Evolutionary conservation across 2,797 vertebrate species (phyloP).

Genomic region (Semotilus atromaculatus): DNA sequence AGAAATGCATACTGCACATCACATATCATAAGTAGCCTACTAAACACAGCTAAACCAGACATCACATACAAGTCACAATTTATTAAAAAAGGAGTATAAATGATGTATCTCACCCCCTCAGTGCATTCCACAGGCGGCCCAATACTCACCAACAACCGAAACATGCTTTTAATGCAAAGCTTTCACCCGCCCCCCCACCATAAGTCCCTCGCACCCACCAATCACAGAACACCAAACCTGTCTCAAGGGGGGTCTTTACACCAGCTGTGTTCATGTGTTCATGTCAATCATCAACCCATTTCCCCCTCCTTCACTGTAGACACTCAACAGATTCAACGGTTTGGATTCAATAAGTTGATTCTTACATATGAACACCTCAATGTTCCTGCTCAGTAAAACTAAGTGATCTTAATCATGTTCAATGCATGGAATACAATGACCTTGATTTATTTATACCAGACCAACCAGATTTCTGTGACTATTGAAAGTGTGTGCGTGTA

Average conservation of each 20-base stretch:
- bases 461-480: not conserved
- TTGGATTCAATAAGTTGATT: not conserved
- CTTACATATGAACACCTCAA: not conserved
- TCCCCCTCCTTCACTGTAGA: constrained; percentile 32
- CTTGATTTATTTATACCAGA: not conserved
- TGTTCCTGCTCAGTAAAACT: not conserved
- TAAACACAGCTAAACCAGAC: not conserved
- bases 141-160: constrained; percentile 71
- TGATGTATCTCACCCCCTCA: constrained; percentile 73
- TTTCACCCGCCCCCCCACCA: constrained; percentile 70
- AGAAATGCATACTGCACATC: not conserved
- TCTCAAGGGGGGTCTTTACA: constrained; percentile 52
- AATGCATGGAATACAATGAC: not conserved
- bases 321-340: not conserved
- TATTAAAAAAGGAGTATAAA: constrained; percentile 41
- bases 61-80: not conserved
- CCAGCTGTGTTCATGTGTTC: constrained; percentile 77
- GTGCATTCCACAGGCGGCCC: constrained; percentile 65
- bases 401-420: not conserved
- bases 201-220: constrained; percentile 70
- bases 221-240: constrained; percentile 66
- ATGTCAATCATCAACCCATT: constrained; percentile 70
- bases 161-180: constrained; percentile 75
- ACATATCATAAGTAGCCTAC: not conserved
- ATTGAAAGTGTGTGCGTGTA: not conserved